Percentiles rank a stretch among this genome's conserved stretches.
Conservation (phyloP, 2,888 invertebrate genomes). For the Cryptocephalus moraei region DNA sequence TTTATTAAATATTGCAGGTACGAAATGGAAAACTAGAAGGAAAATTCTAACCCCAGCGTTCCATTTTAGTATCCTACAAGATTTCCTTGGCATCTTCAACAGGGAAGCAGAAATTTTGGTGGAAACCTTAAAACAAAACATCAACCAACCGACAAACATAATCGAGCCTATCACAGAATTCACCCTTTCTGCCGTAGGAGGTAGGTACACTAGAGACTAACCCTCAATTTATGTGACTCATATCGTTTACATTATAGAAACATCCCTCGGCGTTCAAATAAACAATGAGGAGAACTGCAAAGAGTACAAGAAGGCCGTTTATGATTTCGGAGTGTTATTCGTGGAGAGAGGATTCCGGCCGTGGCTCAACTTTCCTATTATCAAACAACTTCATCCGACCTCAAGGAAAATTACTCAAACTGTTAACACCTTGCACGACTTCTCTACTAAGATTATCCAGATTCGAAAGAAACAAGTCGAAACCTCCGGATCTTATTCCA, state of each 20-base stretch:
- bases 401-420: background rate
- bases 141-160: conserved; percentile 3
- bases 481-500: conserved; percentile 2
- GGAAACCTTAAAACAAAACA: background rate
- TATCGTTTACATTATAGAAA: conserved; percentile 4
- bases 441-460: conserved; percentile 5
- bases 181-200: conserved; percentile 6
- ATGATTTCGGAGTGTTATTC: conserved; percentile 3
- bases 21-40: conserved; percentile 16
- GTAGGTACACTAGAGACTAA: background rate
- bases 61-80: conserved; percentile 17
- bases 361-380: conserved; percentile 1
- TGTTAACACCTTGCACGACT: conserved; percentile 3
- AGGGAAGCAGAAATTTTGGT: conserved; percentile 11
- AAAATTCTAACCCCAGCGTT: conserved; percentile 19
- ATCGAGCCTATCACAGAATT: conserved; percentile 7
- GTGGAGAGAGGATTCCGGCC: conserved; percentile 2
- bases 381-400: background rate
- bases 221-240: too few relatives aligned
- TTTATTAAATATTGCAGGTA: conserved; percentile 4
- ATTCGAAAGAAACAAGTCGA: background rate
- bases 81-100: conserved; percentile 15
- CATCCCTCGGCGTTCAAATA: conserved; percentile 6
- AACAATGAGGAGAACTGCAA: background rate
- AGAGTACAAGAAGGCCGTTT: conserved; percentile 5